phyloP scores from a whole-genome alignment of 1,140 invertebrate genomes.

The Hylyphantes graminicola region DNA sequence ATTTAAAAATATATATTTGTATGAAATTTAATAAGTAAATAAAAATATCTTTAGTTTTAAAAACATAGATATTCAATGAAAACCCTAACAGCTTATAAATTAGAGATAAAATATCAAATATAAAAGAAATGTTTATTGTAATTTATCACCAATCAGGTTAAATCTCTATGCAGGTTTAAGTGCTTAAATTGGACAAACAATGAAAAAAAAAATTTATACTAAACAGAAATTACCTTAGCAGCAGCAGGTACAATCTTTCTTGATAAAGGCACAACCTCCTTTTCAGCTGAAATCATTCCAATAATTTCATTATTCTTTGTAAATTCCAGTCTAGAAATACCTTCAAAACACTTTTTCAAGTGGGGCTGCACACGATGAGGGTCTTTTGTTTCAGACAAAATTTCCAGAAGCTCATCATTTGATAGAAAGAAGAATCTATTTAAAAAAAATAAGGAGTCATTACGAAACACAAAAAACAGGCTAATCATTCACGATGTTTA shows the following conservation, averaged over 20 bases:
- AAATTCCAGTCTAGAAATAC: conserved; percentile 81
- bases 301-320: conserved; percentile 79
- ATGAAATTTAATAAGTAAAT: background rate
- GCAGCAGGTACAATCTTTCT: conserved; percentile 80
- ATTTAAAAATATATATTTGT: background rate
- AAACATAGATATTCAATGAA: background rate
- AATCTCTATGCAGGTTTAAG: background rate
- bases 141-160: background rate
- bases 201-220: background rate
- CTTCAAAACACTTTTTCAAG: conserved; percentile 95
- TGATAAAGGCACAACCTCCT: conserved; percentile 84
- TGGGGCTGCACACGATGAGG: conserved; percentile 92
- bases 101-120: background rate
- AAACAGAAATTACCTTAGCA: conserved; percentile 39
- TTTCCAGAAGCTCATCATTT: conserved; percentile 94
- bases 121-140: background rate
- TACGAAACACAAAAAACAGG: no score
- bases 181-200: background rate
- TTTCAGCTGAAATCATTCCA: conserved; percentile 90
- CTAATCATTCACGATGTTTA: no score
- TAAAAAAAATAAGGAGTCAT: conserved; percentile 62
- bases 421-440: conserved; percentile 96
- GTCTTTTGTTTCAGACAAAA: conserved; percentile 85
- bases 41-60: background rate
- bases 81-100: background rate